Conservation (phyloP, 2,797 vertebrate species). For the Anguilla pacifica region DNA sequence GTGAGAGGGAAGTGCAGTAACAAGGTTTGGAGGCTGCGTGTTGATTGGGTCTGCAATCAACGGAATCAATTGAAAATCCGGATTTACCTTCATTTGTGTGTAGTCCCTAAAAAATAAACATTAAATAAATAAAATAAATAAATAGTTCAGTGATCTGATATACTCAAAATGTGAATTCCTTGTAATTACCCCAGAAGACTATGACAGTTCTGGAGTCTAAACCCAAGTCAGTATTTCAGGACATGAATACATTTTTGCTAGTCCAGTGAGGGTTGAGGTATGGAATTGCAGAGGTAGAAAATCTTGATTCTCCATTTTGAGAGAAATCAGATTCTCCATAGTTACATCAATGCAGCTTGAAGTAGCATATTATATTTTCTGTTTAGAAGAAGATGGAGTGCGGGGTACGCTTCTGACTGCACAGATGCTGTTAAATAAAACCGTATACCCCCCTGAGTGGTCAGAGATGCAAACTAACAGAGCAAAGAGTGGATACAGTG, state of each 20-base stretch:
- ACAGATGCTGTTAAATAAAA: not conserved
- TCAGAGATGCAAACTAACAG: not conserved
- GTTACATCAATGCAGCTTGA: not conserved
- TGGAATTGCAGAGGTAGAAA: not conserved
- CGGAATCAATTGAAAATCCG: too few species aligned
- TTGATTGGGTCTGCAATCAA: too few species aligned
- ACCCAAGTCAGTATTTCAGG: not conserved
- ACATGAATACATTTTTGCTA: not conserved
- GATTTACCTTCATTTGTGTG: too few species aligned
- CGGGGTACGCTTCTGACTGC: not conserved
- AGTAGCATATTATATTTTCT: not conserved
- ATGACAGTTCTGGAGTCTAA: not conserved
- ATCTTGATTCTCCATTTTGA: not conserved
- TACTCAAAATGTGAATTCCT: not conserved
- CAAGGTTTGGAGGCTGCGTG: not conserved
- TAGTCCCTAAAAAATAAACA: too few species aligned
- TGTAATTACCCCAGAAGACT: not conserved
- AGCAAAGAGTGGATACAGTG: not conserved
- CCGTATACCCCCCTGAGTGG: not conserved
- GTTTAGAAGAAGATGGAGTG: not conserved
- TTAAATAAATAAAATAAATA: too few species aligned
- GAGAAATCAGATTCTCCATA: not conserved
- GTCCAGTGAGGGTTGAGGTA: not conserved
- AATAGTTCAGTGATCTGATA: not conserved
- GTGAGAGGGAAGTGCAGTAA: not conserved